These are phyloP conservation scores for Morus bassanus DNA, from an alignment of 2,797 vertebrate species.

Conservation along the genomic window DNA sequence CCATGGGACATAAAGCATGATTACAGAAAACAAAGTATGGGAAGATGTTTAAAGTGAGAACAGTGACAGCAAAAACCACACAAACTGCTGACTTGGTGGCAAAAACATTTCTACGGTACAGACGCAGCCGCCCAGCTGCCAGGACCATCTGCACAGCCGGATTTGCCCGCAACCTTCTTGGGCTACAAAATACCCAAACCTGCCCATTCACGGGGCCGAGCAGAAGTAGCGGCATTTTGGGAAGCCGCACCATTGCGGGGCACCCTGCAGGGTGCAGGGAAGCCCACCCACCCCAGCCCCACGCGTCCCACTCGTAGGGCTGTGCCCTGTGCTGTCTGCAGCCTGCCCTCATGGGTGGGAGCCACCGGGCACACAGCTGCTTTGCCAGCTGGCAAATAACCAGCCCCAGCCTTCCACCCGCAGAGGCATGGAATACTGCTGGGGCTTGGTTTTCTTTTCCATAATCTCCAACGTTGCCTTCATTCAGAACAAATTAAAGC, in stretches of 20 bases:
- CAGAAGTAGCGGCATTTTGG: background rate
- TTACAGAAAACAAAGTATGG: background rate
- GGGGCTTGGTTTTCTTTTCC: background rate
- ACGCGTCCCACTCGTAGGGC: accelerated
- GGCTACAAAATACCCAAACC: background rate
- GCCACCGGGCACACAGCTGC: accelerated
- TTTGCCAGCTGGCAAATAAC: background rate
- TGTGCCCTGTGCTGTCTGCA: background rate
- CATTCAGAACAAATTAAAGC: background rate
- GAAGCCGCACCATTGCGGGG: background rate
- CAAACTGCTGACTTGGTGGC: background rate
- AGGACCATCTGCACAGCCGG: background rate
- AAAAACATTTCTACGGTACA: background rate
- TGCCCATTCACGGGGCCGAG: background rate
- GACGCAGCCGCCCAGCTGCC: background rate
- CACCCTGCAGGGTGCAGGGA: background rate
- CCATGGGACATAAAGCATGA: background rate
- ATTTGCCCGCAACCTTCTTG: background rate
- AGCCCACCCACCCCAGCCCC: background rate
- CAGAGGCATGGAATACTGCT: background rate
- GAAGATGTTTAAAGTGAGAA: background rate
- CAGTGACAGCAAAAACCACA: background rate
- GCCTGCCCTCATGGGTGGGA: accelerated
- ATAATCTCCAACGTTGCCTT: background rate
- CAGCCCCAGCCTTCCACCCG: accelerated